Base-by-base conservation (phyloP, 2,888 invertebrate genomes). In the Aelia acuminata region DNA sequence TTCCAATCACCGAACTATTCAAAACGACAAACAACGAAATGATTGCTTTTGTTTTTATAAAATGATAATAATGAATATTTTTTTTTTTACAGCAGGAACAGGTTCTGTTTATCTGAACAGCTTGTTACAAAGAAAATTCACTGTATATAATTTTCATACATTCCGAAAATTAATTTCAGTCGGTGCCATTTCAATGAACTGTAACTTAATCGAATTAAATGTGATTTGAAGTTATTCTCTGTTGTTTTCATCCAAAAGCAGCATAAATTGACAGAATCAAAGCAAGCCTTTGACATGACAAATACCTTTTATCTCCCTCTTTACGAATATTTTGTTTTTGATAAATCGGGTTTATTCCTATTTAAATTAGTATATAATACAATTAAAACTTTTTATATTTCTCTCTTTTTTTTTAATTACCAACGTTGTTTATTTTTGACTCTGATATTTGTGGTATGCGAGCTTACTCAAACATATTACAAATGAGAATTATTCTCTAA, bases 191-290 rank as follows among this genome's bases (percentile, higher is more conserved):
- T 63, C 15, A 35, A 63, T 63, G 31, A 35, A 63, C 18, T 31
- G 63, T 63, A 63, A 31, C 63, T 63, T 63, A 63, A 35, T 35
- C 63, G 31, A 63, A 63, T 63, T 63, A 63, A 31, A 63, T 31
- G 31, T 35, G 63, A 63, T 63, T 31, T 63, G 63, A 35, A 13
- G 13, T 57, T 63, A 31, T 53, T 18, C 26, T 26, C 31, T 35
- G 63, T 31, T 63, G 15, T 63, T 63, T 63, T 63, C 31, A 31
- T 1, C 63, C 7, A 35, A 63, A 63, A 63, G 31, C 57, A 35
- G 63, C 18, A 31, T 63, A 35, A 63, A 63, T 5, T 63, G 63
- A 63, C 63, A 63, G 18, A 57, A 15, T 31, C 31, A 63, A 57
- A 57, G 57, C 31, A 57, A 57, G 57, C 57, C 31, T 13, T 57